Percentiles rank a stretch among this genome's conserved stretches.
Conservation (phyloP, 1,140 invertebrate species). For the Scaptomyza hsui region DNA sequence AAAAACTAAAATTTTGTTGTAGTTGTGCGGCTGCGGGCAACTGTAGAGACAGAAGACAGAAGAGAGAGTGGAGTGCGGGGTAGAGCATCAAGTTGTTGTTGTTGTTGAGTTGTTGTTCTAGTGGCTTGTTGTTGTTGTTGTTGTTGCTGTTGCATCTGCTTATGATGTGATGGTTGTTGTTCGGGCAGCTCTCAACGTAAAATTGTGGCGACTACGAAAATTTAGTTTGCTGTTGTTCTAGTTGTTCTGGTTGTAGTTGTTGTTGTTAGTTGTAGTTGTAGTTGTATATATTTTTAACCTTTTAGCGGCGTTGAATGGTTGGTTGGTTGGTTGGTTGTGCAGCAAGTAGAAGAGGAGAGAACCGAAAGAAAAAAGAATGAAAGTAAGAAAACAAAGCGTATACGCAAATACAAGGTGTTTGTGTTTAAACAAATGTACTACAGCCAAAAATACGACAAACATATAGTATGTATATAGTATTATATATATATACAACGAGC, state of each 20-base stretch:
- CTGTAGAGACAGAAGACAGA: no score
- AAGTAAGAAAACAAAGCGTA: slow-evolving; percentile 71
- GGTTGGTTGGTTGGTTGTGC: slow-evolving; percentile 29
- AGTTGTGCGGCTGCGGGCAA: slow-evolving; percentile 26
- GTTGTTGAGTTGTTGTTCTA: slow-evolving; percentile 44
- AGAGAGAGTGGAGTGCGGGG: slow-evolving; percentile 34
- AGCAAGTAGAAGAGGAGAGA: slow-evolving; percentile 30
- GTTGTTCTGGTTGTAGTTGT: slow-evolving; percentile 46
- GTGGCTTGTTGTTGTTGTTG: slow-evolving; percentile 29
- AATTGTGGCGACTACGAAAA: slow-evolving; percentile 74
- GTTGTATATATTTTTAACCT: slow-evolving; percentile 40
- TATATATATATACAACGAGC: slow-evolving; percentile 23
- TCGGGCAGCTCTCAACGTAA: slow-evolving; percentile 73
- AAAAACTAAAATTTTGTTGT: slow-evolving; percentile 32
- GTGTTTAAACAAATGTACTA: slow-evolving; percentile 21
- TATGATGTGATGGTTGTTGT: slow-evolving; percentile 36
- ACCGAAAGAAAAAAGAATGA: slow-evolving; percentile 68
- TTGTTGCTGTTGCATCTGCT: slow-evolving; percentile 33
- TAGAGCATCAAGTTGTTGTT: slow-evolving; percentile 20
- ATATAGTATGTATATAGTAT: background rate
- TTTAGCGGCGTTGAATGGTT: slow-evolving; percentile 31
- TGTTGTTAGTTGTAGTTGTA: slow-evolving; percentile 43
- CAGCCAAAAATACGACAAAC: slow-evolving; percentile 18
- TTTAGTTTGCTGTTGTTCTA: slow-evolving; percentile 38
- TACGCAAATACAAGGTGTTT: slow-evolving; percentile 29